These are phyloP conservation scores for Caretta caretta DNA, from an alignment of 2,113 vertebrate species.

Conservation along the genomic window DNA sequence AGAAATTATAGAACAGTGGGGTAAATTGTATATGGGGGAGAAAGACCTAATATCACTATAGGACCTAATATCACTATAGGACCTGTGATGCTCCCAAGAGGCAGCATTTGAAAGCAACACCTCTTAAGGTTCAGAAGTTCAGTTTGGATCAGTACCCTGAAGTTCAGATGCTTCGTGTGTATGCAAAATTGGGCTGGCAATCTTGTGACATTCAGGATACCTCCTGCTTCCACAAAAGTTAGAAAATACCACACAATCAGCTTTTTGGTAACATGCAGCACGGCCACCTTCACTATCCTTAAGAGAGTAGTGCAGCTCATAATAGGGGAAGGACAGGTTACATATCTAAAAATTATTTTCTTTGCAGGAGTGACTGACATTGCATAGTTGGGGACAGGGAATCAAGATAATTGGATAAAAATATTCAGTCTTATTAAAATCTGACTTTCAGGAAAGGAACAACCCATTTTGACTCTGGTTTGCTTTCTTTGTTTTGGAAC, in stretches of 20 bases:
- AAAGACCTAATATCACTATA: background rate
- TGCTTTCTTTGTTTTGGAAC: background rate
- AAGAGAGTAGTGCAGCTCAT: background rate
- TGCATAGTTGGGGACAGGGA: background rate
- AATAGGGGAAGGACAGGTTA: rapidly evolving
- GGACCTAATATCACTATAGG: background rate
- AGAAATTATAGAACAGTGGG: background rate
- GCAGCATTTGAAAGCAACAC: background rate
- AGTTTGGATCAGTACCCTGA: background rate
- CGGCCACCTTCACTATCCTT: background rate
- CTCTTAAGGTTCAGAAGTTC: background rate
- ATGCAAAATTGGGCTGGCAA: background rate
- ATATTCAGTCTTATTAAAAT: background rate
- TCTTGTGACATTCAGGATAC: background rate
- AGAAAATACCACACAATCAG: background rate
- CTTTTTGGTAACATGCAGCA: background rate
- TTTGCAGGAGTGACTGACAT: background rate
- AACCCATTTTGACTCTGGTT: slow-evolving; percentile 10
- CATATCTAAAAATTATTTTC: background rate
- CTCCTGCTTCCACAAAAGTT: background rate
- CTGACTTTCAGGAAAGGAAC: background rate
- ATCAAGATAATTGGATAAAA: background rate
- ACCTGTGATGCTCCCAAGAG: rapidly evolving
- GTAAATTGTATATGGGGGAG: background rate
- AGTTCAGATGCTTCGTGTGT: background rate